Evolutionary conservation across 1,140 invertebrate genomes (phyloP).

Genomic region (Drosophila sucinea): DNA sequence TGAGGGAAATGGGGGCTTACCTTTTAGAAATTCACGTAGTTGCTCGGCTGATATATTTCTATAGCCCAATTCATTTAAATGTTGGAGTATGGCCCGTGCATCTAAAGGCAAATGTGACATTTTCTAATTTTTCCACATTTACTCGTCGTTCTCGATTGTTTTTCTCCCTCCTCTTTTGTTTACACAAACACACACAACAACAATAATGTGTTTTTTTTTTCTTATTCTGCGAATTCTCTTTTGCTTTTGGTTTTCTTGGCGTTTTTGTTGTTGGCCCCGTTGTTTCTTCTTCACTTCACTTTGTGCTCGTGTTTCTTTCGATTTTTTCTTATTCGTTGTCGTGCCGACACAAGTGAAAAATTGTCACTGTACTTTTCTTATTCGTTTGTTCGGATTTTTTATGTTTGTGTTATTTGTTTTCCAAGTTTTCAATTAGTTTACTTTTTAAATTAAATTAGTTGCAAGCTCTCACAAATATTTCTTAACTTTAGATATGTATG

Average conservation of each 20-base stretch:
- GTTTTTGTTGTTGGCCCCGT: conserved; percentile 47
- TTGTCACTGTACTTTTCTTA: conserved; percentile 73
- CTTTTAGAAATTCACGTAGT: conserved; percentile 84
- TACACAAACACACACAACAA: conserved; percentile 37
- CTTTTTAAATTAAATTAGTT: conserved; percentile 48
- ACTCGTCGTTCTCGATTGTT: conserved; percentile 46
- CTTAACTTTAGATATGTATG: conserved; percentile 25
- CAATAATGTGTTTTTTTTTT: conserved; percentile 59
- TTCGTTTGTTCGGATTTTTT: conserved; percentile 43
- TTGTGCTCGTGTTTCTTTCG: conserved; percentile 59
- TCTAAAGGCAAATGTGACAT: conserved; percentile 83
- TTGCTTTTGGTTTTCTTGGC: conserved; percentile 56
- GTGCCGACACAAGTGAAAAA: conserved; percentile 70
- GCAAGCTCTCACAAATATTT: conserved; percentile 33
- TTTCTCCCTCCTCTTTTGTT: conserved; percentile 49
- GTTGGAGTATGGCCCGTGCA: conserved; percentile 83
- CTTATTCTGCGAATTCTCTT: conserved; percentile 18
- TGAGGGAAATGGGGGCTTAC: conserved; percentile 61
- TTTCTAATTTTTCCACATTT: conserved; percentile 53
- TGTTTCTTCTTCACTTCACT: conserved; percentile 59
- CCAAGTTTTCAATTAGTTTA: conserved; percentile 44
- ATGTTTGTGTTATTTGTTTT: conserved; percentile 19
- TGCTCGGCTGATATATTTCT: conserved; percentile 84
- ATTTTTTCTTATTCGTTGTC: conserved; percentile 31
- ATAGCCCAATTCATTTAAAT: conserved; percentile 84